Conservation (phyloP, 2,113 vertebrate species). For the Nycticorax nycticorax region DNA sequence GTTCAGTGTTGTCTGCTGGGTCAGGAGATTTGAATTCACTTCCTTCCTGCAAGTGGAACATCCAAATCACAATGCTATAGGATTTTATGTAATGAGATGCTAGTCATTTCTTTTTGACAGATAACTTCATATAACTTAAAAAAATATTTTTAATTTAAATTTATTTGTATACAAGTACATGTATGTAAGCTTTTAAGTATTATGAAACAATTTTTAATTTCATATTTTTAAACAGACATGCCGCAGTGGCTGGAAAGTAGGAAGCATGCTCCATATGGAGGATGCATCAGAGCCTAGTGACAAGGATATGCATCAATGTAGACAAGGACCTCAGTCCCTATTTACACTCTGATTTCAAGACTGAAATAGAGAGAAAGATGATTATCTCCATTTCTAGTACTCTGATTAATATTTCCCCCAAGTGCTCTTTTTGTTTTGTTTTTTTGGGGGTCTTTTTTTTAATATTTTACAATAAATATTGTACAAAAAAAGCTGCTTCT, state of each 20-base stretch:
- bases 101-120: neutral
- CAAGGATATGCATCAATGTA: neutral
- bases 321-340: neutral
- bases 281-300: too few relatives aligned
- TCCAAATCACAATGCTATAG: too few relatives aligned
- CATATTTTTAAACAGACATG: neutral
- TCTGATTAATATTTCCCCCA: neutral
- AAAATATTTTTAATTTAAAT: neutral
- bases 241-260: neutral
- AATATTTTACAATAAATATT: neutral
- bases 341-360: neutral
- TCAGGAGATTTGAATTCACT: neutral
- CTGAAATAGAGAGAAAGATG: neutral
- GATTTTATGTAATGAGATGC: too few relatives aligned
- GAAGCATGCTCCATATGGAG: neutral
- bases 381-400: neutral
- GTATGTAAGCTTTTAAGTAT: neutral
- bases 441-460: neutral
- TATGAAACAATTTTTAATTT: neutral
- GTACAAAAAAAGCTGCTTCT: neutral
- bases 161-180: neutral
- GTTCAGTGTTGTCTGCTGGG: neutral
- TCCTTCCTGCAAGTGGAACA: neutral
- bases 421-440: neutral
- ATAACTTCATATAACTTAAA: neutral